Conservation (phyloP, 2,888 invertebrate species). For the Unio pictorum region DNA sequence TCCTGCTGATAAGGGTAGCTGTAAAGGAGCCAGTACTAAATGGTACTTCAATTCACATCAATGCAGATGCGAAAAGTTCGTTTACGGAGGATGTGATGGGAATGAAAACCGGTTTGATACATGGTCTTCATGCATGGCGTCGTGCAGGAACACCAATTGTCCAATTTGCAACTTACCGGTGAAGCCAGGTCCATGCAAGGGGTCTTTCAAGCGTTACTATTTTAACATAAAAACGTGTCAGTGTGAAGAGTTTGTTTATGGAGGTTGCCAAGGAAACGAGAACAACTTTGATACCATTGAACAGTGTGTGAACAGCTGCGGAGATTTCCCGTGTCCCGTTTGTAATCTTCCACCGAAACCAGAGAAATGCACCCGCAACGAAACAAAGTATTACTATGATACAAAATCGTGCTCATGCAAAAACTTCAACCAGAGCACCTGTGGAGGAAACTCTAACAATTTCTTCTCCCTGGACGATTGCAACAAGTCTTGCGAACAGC, state of each 20-base stretch:
- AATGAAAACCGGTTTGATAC: constrained; percentile 15
- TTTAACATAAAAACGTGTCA: no score
- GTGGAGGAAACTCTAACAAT: no score
- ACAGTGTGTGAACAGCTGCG: not conserved
- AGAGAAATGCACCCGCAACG: no score
- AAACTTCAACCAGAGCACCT: no score
- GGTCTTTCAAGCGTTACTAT: not conserved
- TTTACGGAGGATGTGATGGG: constrained; percentile 9
- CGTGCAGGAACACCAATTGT: constrained; percentile 7
- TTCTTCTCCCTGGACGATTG: not conserved
- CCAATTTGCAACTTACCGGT: not conserved
- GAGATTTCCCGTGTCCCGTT: no score
- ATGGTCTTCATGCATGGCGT: constrained; percentile 5
- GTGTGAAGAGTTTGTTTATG: no score
- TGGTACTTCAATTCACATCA: constrained; percentile 13
- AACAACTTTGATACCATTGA: not conserved
- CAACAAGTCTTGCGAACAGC: no score
- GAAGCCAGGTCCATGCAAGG: not conserved
- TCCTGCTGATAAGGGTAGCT: constrained; percentile 7
- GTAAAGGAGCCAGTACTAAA: constrained; percentile 1
- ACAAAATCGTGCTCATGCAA: no score
- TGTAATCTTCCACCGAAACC: no score
- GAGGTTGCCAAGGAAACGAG: no score
- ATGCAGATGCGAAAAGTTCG: constrained; percentile 9
- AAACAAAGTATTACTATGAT: no score